Percentiles rank a stretch among this genome's conserved stretches.
These are phyloP conservation scores for Drosophila demipolita DNA, from an alignment of 2,888 invertebrate genomes.

Conservation along the genomic window DNA sequence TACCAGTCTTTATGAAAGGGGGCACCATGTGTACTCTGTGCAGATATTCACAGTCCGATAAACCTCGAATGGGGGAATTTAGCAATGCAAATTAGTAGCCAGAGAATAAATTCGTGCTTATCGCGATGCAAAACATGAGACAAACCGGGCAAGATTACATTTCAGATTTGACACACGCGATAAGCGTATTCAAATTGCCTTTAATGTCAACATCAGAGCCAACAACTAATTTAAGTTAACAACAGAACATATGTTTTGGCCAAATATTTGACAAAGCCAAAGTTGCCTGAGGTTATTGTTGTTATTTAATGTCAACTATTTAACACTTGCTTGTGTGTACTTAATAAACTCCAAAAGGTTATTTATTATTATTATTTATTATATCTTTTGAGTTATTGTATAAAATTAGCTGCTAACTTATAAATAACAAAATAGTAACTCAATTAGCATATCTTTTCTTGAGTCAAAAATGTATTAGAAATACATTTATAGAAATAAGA, in stretches of 20 bases:
- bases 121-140: slow-evolving; percentile 39
- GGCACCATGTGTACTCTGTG: background rate
- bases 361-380: too few species aligned
- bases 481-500: too few species aligned
- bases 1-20: slow-evolving; percentile 28
- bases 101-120: slow-evolving; percentile 38
- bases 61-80: slow-evolving; percentile 46
- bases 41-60: slow-evolving; percentile 47
- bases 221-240: background rate
- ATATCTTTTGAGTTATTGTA: background rate
- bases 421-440: background rate
- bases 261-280: background rate
- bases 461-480: too few species aligned
- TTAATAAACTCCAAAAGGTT: too few species aligned
- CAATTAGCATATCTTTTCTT: background rate
- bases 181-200: slow-evolving; percentile 47
- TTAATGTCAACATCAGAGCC: slow-evolving; percentile 42
- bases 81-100: slow-evolving; percentile 69
- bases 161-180: slow-evolving; percentile 39
- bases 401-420: background rate
- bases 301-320: background rate
- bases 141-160: slow-evolving; percentile 45
- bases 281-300: background rate
- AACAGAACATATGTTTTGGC: background rate
- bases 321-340: background rate